Evolutionary conservation across 1,140 invertebrate species (phyloP).

Genomic region (Zophobas atratus): DNA sequence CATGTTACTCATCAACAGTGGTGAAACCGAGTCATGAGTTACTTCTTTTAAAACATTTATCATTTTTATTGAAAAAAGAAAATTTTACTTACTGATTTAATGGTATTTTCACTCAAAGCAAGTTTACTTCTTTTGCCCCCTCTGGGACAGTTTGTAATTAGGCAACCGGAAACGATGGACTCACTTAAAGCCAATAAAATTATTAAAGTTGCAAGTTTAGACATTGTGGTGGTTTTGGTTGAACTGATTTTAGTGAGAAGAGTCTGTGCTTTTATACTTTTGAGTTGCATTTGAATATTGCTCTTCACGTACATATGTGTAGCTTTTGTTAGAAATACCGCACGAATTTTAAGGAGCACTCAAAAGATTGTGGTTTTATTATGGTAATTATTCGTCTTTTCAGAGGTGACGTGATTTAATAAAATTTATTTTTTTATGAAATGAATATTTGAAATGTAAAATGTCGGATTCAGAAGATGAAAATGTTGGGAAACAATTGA

Average conservation of each 20-base stretch:
- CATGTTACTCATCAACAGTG: no score
- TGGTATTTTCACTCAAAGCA: constrained; percentile 59
- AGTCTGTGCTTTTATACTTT: constrained; percentile 46
- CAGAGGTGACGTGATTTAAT: constrained; percentile 8
- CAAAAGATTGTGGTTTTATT: constrained; percentile 42
- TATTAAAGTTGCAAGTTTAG: constrained; percentile 23
- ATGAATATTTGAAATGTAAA: constrained; percentile 13
- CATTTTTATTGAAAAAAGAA: constrained; percentile 29
- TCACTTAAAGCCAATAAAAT: constrained; percentile 50
- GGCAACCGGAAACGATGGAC: constrained; percentile 66
- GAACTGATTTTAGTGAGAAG: constrained; percentile 4
- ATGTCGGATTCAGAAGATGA: constrained; percentile 81
- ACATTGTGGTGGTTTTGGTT: constrained; percentile 29
- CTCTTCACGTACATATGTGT: constrained; percentile 4
- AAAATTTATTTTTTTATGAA: constrained; percentile 4
- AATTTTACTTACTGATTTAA: constrained; percentile 63
- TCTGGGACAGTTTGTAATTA: constrained; percentile 72
- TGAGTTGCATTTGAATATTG: constrained; percentile 18
- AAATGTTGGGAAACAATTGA: constrained; percentile 78
- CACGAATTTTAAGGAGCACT: constrained; percentile 44
- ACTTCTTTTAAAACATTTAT: neutral
- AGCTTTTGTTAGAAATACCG: constrained; percentile 3
- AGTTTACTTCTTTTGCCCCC: constrained; percentile 70
- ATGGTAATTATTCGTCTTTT: constrained; percentile 47
- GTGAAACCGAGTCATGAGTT: no score